These are phyloP conservation scores for Pristionchus arcanus DNA, from an alignment of 2,888 invertebrate genomes.

Conservation along the genomic window DNA sequence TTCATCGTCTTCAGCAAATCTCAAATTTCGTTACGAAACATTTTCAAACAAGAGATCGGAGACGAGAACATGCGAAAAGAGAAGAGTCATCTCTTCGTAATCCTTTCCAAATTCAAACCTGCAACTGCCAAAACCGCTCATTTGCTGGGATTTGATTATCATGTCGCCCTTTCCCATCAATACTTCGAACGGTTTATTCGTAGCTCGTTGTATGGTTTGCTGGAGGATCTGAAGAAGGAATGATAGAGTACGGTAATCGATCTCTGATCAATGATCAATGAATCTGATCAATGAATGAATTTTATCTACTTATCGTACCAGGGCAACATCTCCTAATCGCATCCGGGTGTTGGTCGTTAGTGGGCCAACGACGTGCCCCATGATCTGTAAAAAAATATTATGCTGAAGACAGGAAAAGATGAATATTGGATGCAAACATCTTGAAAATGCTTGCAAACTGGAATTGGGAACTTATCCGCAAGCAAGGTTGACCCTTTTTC, in stretches of 20 bases:
- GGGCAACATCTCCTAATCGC: not conserved
- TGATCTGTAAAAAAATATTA: too few species aligned
- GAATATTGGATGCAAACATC: too few species aligned
- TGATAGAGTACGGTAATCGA: not conserved
- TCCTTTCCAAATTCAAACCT: too few species aligned
- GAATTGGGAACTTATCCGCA: too few species aligned
- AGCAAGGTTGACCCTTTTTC: too few species aligned
- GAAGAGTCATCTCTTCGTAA: too few species aligned
- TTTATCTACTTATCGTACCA: not conserved
- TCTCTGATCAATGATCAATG: too few species aligned
- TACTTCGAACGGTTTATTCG: not conserved
- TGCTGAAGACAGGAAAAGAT: too few species aligned
- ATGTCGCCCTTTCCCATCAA: conserved; percentile 35
- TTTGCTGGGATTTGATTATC: not conserved
- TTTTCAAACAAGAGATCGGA: too few species aligned
- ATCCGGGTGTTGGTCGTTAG: not conserved
- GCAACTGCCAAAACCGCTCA: not conserved
- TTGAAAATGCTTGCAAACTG: too few species aligned
- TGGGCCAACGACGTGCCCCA: not conserved
- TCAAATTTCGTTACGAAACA: too few species aligned
- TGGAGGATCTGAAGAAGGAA: not conserved
- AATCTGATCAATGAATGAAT: not conserved
- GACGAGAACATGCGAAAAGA: not conserved
- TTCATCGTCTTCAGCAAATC: too few species aligned
- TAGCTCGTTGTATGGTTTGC: not conserved